phyloP scores from a whole-genome alignment of 2,113 vertebrate genomes.

The Sphyrna mokarran region DNA sequence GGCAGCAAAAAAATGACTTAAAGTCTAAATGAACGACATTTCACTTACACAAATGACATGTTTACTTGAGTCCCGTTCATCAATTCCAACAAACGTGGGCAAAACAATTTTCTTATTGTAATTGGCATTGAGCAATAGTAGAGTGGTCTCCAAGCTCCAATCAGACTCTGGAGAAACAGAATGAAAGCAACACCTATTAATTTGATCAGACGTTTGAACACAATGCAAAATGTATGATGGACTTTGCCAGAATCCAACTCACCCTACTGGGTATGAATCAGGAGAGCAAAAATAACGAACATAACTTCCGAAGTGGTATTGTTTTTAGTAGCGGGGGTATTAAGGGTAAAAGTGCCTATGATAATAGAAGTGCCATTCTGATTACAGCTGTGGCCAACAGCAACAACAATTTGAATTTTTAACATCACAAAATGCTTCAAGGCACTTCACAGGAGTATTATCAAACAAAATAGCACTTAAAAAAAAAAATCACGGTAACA shows the following conservation, averaged over 20 bases:
- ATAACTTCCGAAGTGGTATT: neutral
- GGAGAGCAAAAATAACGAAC: neutral
- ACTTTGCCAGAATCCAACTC: neutral
- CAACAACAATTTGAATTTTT: neutral
- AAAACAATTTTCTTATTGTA: conserved; percentile 82
- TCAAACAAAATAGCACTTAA: neutral
- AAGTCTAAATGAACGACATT: neutral
- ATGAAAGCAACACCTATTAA: neutral
- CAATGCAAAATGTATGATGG: neutral
- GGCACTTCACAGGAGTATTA: neutral
- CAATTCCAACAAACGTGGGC: conserved; percentile 88
- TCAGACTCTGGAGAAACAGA: conserved; percentile 53
- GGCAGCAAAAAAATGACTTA: neutral
- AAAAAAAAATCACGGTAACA: neutral
- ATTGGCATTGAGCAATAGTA: conserved; percentile 69
- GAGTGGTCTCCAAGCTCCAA: conserved; percentile 80
- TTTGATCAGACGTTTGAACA: neutral
- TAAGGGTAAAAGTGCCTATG: neutral
- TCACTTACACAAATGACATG: conserved; percentile 81
- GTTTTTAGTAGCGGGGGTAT: neutral
- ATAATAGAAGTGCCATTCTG: neutral
- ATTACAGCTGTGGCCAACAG: neutral
- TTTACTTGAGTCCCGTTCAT: conserved; percentile 78
- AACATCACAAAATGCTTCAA: neutral
- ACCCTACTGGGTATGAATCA: neutral